phyloP scores from a whole-genome alignment of 2,888 invertebrate species.

The Sphaeridia pumilis region DNA sequence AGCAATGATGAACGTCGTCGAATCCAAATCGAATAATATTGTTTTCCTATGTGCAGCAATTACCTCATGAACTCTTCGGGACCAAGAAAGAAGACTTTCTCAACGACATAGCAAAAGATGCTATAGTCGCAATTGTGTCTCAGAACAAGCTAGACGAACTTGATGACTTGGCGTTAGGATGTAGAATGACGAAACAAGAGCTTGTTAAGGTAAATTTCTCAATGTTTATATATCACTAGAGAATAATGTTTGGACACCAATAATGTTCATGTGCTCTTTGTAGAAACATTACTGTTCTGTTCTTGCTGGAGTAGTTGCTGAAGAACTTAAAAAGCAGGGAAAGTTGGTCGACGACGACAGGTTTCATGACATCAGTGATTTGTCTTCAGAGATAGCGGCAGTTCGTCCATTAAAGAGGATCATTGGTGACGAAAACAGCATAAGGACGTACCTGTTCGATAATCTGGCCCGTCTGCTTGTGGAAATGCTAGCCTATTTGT shows the following conservation, averaged over 20 bases:
- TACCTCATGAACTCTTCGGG: slow-evolving; percentile 40
- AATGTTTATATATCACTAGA: slow-evolving; percentile 8
- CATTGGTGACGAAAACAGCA: no score
- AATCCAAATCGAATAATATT: no score
- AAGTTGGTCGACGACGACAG: no score
- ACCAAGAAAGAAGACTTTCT: slow-evolving; percentile 42
- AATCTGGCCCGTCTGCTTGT: no score
- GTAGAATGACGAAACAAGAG: slow-evolving; percentile 36
- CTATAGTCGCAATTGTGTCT: slow-evolving; percentile 42
- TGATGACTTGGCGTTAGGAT: slow-evolving; percentile 37
- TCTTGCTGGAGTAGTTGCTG: not conserved
- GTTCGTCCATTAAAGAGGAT: no score
- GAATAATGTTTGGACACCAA: not conserved
- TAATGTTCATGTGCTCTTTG: not conserved
- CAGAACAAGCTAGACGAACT: slow-evolving; percentile 38
- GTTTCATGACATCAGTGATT: no score
- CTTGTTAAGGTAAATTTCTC: slow-evolving; percentile 38
- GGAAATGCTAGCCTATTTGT: not conserved
- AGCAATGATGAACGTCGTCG: no score
- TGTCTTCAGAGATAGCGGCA: no score
- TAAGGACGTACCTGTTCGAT: no score
- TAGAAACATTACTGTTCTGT: not conserved
- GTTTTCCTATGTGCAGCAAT: slow-evolving; percentile 36
- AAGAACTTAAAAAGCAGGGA: no score
- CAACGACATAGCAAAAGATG: slow-evolving; percentile 39